phyloP scores from a whole-genome alignment of 2,797 vertebrate genomes.

The Artibeus lituratus region DNA sequence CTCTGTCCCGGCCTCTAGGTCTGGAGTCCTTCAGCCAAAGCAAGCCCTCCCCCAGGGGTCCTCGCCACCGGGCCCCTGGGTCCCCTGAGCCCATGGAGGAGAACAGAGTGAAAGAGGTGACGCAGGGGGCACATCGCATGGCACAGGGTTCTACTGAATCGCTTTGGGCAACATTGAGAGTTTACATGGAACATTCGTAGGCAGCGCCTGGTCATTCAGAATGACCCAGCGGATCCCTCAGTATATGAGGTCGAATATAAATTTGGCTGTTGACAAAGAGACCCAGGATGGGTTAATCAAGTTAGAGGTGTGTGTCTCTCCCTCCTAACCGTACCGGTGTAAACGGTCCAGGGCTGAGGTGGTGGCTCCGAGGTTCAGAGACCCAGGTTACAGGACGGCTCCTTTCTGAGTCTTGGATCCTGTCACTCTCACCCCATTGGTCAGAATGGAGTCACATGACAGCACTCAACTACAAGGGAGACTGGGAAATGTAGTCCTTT shows the following conservation, averaged over 20 bases:
- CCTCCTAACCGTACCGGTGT: neutral
- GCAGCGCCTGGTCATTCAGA: neutral
- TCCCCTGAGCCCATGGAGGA: neutral
- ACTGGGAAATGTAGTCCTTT: conserved; percentile 56
- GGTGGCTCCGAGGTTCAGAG: neutral
- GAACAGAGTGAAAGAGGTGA: too few species aligned
- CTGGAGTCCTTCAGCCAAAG: neutral
- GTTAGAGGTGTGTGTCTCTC: neutral
- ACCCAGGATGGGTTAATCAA: neutral
- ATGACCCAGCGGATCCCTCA: neutral
- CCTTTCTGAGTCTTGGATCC: neutral
- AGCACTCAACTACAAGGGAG: neutral
- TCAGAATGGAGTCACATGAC: neutral
- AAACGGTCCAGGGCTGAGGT: neutral
- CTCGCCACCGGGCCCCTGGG: neutral
- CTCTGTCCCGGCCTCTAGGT: neutral
- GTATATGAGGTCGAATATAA: neutral
- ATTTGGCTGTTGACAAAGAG: neutral
- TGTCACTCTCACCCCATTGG: neutral
- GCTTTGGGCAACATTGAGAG: neutral
- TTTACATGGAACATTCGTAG: neutral
- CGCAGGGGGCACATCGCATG: accelerated
- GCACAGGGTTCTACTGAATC: neutral
- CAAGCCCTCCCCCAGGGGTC: neutral
- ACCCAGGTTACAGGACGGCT: neutral